Evolutionary conservation across 2,113 vertebrate genomes (phyloP), one percentile per base, ranked within the genome.

Genomic region (Stigmatopora argus): DNA sequence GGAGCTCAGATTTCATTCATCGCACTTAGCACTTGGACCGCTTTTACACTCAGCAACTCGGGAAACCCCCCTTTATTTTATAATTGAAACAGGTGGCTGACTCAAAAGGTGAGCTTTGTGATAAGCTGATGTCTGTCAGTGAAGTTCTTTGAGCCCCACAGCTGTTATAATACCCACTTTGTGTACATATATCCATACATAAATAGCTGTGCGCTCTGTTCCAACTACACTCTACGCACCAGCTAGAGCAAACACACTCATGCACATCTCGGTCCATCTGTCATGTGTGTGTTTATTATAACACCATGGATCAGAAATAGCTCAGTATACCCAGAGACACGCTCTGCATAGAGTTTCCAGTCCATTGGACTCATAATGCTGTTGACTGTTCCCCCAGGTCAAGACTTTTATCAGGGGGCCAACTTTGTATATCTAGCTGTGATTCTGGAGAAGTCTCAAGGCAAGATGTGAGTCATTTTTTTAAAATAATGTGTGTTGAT

Each of bases 221-320:
- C 41, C 65, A 47, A 60, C 57, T 64, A 65, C 46, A 52, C 13
- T 41, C 35, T 7, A 65, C 47, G 48, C 64, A 62, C 35, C 56
- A 21, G 53, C 51, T 11, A 34, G 49, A 18, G 38, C 44, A 64
- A 68, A 71, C 68, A 59, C 63, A 60, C 48, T n/a, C 35, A 57
- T 55, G 46, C 51, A 69, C 61, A 59, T 4, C 5, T 21, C 19
- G 69, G 15, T 57, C 44, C 66, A 53, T 31, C 70, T 67, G n/a
- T 14, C 2, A 11, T 66, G 70, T 53, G 66, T 67, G 59, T 80
- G 78, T 81, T 77, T 89, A 90, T 90, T 88, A 69, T 82, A 78
- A 87, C 74, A 75, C 75, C 53, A 4, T n/a, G n/a, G 7, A 58
- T 81, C 81, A 83, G 74, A 84, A 91, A 90, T 90, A 90, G 86